phyloP scores from a whole-genome alignment of 2,888 invertebrate species.

The Eupithecia subumbrata region DNA sequence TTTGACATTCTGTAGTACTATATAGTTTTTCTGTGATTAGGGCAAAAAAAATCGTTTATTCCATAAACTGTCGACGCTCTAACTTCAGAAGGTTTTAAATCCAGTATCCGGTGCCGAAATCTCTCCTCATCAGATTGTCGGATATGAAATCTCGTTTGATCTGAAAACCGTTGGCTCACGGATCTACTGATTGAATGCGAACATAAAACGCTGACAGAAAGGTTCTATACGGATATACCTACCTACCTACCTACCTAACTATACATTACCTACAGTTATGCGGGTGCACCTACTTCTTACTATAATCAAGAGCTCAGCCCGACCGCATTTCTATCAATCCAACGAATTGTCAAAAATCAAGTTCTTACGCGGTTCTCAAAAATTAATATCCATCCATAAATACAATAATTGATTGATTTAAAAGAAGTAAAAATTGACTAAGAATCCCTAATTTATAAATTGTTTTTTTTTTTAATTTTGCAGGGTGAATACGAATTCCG shows the following conservation, averaged over 20 bases:
- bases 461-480: too few species aligned
- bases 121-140: slow-evolving; percentile 4
- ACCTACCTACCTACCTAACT: neutral
- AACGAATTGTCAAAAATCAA: neutral
- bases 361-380: neutral
- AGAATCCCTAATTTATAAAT: too few species aligned
- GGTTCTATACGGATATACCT: neutral
- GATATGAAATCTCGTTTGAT: slow-evolving; percentile 7
- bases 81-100: neutral
- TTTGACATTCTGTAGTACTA: neutral
- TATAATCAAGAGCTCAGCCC: neutral
- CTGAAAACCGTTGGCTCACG: slow-evolving; percentile 2
- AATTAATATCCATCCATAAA: neutral
- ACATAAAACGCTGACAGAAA: slow-evolving; percentile 5
- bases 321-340: neutral
- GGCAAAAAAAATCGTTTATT: neutral
- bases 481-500: too few species aligned
- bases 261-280: neutral
- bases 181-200: slow-evolving; percentile 12
- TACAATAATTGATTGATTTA: neutral
- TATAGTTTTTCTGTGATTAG: neutral
- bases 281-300: neutral
- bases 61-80: neutral
- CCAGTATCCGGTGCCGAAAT: neutral
- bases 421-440: too few species aligned